These are phyloP conservation scores for Alca torda DNA, from an alignment of 2,797 vertebrate genomes.

Conservation along the genomic window DNA sequence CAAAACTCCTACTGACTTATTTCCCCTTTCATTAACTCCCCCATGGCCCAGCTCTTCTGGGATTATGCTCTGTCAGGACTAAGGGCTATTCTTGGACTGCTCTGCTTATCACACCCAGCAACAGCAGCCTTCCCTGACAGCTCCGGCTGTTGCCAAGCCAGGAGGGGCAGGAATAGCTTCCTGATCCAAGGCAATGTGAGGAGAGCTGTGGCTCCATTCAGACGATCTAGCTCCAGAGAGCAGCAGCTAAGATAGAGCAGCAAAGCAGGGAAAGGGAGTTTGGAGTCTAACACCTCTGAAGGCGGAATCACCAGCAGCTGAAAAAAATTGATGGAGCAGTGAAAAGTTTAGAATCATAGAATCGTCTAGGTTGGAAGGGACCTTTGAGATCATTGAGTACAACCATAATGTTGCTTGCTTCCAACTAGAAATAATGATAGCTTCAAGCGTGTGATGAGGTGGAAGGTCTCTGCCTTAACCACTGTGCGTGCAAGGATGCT, in stretches of 20 bases:
- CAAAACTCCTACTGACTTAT: background rate
- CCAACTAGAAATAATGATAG: background rate
- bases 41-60: background rate
- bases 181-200: background rate
- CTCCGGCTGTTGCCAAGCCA: background rate
- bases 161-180: background rate
- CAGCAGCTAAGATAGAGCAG: background rate
- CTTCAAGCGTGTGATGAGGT: background rate
- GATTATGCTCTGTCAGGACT: background rate
- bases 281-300: background rate
- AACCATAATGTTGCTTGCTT: background rate
- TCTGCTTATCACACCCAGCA: background rate
- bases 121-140: background rate
- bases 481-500: background rate
- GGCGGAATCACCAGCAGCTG: background rate
- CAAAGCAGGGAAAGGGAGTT: background rate
- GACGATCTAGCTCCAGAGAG: background rate
- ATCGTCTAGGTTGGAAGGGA: background rate
- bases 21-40: conserved; percentile 1
- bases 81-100: conserved; percentile 13
- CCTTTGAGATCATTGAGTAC: background rate
- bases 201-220: background rate
- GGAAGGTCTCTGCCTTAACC: background rate
- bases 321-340: background rate
- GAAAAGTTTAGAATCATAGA: background rate